Conservation (phyloP, 2,113 vertebrate genomes). For the Motacilla tschutschensis region DNA sequence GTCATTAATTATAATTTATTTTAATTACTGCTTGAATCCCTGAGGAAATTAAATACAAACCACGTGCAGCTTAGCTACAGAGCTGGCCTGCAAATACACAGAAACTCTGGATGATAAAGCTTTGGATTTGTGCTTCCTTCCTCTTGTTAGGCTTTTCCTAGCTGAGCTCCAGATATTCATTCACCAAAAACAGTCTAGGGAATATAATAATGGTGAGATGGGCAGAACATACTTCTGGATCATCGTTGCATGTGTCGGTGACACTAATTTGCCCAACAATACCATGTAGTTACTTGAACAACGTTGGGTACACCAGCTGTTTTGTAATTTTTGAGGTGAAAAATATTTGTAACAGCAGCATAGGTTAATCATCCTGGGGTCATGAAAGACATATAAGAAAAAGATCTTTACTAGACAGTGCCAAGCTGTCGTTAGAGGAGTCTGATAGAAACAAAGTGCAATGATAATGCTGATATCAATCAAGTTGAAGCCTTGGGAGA, state of each 20-base stretch:
- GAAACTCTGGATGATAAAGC: neutral
- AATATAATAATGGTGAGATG: neutral
- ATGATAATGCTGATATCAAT: neutral
- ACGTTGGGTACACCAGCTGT: rapidly evolving
- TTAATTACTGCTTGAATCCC: constrained; percentile 41
- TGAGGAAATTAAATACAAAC: constrained; percentile 20
- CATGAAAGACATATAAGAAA: neutral
- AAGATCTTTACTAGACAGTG: neutral
- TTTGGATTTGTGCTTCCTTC: neutral
- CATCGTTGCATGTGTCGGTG: rapidly evolving
- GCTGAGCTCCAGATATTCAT: neutral
- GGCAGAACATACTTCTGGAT: neutral
- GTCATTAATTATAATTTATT: constrained; percentile 46
- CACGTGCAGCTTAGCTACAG: neutral
- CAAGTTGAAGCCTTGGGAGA: neutral
- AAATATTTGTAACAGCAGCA: neutral
- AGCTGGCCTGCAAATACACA: neutral
- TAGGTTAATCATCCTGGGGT: neutral
- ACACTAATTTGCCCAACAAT: neutral
- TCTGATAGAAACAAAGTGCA: neutral
- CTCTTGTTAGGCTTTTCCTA: neutral
- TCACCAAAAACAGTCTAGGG: neutral
- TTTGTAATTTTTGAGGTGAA: neutral
- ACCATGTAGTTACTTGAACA: neutral
- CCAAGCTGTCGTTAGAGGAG: neutral